Conservation (phyloP, 2,113 vertebrate species). For the Corythornis vintsioides region DNA sequence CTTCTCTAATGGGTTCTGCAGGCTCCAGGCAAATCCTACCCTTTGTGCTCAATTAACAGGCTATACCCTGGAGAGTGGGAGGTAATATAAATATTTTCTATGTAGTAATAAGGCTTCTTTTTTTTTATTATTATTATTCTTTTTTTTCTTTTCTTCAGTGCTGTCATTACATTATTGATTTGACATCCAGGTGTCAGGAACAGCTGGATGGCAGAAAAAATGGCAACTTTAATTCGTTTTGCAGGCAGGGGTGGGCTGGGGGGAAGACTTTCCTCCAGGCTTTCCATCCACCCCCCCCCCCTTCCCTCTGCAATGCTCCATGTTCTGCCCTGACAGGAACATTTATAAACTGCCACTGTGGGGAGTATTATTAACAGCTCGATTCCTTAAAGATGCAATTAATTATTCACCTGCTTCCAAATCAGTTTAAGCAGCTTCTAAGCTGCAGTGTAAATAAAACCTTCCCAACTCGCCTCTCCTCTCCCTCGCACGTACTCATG, state of each 20-base stretch:
- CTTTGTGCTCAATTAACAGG: conserved; percentile 41
- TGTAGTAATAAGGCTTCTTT: background rate
- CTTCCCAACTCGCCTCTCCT: conserved; percentile 27
- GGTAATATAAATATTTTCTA: conserved; percentile 51
- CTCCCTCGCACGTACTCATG: background rate
- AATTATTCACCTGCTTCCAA: conserved; percentile 74
- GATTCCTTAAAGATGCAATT: conserved; percentile 71
- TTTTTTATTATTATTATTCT: no score
- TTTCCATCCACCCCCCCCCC: background rate
- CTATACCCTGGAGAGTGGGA: conserved; percentile 30
- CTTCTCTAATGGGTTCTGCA: background rate
- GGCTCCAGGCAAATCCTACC: background rate
- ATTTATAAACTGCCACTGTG: conserved; percentile 50
- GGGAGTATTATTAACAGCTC: conserved; percentile 65
- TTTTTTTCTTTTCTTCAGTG: background rate
- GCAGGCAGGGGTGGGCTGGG: background rate
- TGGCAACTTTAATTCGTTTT: conserved; percentile 15
- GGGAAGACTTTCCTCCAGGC: conserved; percentile 6
- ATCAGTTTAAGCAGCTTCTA: conserved; percentile 64
- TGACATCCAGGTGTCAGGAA: conserved; percentile 48
- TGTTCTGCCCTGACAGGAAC: conserved; percentile 15
- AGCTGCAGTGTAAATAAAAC: conserved; percentile 51
- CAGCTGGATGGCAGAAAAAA: conserved; percentile 43
- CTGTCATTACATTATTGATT: conserved; percentile 37
- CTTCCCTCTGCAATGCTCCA: conserved; percentile 8